Evolutionary conservation across 30 jellyfish, hydroid and myxozoan species (phyloP).

Genomic region (Chironex yamaguchii): DNA sequence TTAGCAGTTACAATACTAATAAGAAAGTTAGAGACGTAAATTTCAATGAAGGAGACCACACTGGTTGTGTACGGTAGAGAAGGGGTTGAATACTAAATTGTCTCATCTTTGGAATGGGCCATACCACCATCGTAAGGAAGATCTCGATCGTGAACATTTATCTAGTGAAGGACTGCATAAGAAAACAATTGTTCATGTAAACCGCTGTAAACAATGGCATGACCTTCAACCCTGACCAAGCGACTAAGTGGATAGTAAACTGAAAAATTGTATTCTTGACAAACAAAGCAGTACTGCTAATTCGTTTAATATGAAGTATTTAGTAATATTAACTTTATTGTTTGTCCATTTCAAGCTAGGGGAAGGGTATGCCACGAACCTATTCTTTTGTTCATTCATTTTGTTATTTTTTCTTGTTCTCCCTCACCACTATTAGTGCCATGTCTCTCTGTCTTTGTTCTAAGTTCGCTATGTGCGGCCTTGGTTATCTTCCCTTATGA

Average conservation of each 20-base stretch:
- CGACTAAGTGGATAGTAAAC: conserved; percentile 53
- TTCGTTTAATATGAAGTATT: no score
- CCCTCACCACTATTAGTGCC: no score
- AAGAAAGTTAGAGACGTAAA: conserved; percentile 37
- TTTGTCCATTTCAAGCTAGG: no score
- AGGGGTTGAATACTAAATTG: conserved; percentile 56
- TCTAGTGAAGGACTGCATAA: conserved; percentile 24
- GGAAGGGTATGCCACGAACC: no score
- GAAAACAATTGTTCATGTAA: conserved; percentile 55
- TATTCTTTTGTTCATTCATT: no score
- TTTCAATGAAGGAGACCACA: conserved; percentile 54
- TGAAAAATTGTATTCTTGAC: no score
- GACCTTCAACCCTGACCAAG: conserved; percentile 64
- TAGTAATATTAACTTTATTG: no score
- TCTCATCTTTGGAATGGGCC: conserved; percentile 70
- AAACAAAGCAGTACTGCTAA: no score
- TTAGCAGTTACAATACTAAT: conserved; percentile 9
- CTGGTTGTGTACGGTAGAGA: conserved; percentile 61
- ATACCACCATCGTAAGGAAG: conserved; percentile 38
- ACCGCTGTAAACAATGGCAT: conserved; percentile 29
- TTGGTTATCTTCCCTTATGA: no score
- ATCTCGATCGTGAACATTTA: conserved; percentile 53
- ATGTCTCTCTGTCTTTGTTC: no score
- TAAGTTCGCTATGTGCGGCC: no score
- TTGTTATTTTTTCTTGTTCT: no score